Base-by-base conservation (phyloP, 1,140 invertebrate genomes). In the Rhagoletis zephyria region DNA sequence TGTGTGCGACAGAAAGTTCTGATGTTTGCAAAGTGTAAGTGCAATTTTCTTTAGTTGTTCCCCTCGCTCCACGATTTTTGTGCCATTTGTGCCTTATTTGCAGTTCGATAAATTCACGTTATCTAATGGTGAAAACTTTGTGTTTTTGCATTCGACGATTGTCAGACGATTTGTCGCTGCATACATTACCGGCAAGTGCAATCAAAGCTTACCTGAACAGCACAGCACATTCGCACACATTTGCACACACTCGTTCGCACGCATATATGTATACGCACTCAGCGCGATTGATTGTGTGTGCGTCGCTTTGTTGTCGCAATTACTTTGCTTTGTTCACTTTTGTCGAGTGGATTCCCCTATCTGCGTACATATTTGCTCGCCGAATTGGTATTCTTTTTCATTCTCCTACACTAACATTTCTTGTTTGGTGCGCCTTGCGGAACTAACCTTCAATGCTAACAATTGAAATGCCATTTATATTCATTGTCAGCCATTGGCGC, bases 151-250 rank as follows among this genome's bases (percentile, higher is more conserved):
- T 81, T 59, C 74, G 48, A 56, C 74, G 74, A 81, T 81, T 81
- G 74, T 56, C 74, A 81, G 74, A 56, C 74, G 74, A 81, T 81
- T 81, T 81, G 74, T 56, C 74, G 74, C 74, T 81, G 74, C 74
- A 81, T 81, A 56, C 51, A 81, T 81, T 81, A 81, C 74, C 48
- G 74, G 48, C 74, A 81, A 3, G 51, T 2, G 74, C 74, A 81
- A 81, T 10, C 48, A 77, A 77, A 51, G 14, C 70, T 77, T 77
- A 19, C 48, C 45, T 19, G 3, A 48, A 77, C 42, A 48, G 51
- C 5, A 56, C 2, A 51, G 5, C 7, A 6, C 16, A 51, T 4
- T 0, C 16, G 10, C 10, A 48, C 70, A 77, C 0, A 45, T 4
- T 12, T 2, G 12, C 19, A 7, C 70, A 7, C 70, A 67, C 16